These are phyloP conservation scores for Trichomycterus rosablanca DNA, from an alignment of 2,113 vertebrate species.

Conservation along the genomic window DNA sequence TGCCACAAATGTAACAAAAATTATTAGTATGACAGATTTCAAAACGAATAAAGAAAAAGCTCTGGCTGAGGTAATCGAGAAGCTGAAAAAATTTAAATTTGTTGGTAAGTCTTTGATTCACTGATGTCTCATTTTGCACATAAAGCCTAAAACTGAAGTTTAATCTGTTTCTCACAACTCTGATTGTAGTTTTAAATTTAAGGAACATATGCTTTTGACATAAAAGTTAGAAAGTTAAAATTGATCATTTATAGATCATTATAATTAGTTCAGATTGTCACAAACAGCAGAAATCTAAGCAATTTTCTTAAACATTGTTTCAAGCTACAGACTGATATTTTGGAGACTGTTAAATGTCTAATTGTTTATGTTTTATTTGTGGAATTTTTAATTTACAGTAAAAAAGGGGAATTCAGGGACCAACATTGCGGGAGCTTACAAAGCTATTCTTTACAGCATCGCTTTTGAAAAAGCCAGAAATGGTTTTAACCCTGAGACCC, in stretches of 20 bases:
- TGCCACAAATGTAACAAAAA: slow-evolving; percentile 44
- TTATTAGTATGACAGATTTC: slow-evolving; percentile 53
- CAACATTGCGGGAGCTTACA: slow-evolving; percentile 54
- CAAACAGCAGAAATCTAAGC: background rate
- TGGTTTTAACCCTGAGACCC: slow-evolving; percentile 46
- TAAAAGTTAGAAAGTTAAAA: too few species aligned
- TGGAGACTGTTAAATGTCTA: background rate
- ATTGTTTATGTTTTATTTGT: background rate
- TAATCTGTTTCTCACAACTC: too few species aligned
- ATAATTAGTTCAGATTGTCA: background rate
- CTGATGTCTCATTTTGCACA: background rate
- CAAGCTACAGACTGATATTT: too few species aligned
- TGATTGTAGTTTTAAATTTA: too few species aligned
- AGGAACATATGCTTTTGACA: too few species aligned
- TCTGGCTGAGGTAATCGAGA: fast-evolving
- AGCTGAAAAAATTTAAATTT: slow-evolving; percentile 15
- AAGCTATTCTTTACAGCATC: slow-evolving; percentile 44
- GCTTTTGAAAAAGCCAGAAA: slow-evolving; percentile 31
- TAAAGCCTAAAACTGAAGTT: too few species aligned
- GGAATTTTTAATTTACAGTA: slow-evolving; percentile 5
- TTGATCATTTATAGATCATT: too few species aligned
- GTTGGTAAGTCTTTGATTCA: slow-evolving; percentile 44
- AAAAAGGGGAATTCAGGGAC: slow-evolving; percentile 54
- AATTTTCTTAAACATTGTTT: too few species aligned
- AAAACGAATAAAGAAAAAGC: fast-evolving